These are phyloP conservation scores for Mus minutoides DNA, from an alignment of 2,797 vertebrate species.

Conservation along the genomic window DNA sequence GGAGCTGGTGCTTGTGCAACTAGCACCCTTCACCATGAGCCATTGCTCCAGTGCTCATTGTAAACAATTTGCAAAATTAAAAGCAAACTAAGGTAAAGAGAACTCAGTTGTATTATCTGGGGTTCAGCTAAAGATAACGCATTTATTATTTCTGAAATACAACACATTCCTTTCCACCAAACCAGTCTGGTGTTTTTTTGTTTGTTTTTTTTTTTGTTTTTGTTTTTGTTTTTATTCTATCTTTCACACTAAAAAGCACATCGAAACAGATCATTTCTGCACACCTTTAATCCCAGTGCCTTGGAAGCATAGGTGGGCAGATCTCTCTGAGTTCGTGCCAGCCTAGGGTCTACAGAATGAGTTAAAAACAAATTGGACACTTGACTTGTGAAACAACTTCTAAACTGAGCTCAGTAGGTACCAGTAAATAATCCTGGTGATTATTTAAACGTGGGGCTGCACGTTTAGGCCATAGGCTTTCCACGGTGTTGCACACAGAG, in stretches of 20 bases:
- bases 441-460: too few species aligned
- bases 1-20: too few species aligned
- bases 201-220: too few species aligned
- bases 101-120: background rate
- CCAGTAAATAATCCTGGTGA: background rate
- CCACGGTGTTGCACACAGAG: accelerated
- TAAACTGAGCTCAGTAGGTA: background rate
- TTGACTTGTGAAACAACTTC: background rate
- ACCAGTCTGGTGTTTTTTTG: too few species aligned
- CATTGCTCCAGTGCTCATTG: background rate
- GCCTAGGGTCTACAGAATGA: background rate
- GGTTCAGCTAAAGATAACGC: background rate
- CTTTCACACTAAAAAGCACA: background rate
- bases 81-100: background rate
- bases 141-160: background rate
- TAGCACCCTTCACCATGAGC: background rate
- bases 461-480: background rate
- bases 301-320: background rate
- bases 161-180: background rate
- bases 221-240: too few species aligned
- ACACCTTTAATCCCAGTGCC: background rate
- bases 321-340: background rate
- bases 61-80: background rate
- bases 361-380: background rate
- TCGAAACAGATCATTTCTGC: background rate